Conservation (phyloP, 2,888 invertebrate species). For the Bruchidius siliquastri region DNA sequence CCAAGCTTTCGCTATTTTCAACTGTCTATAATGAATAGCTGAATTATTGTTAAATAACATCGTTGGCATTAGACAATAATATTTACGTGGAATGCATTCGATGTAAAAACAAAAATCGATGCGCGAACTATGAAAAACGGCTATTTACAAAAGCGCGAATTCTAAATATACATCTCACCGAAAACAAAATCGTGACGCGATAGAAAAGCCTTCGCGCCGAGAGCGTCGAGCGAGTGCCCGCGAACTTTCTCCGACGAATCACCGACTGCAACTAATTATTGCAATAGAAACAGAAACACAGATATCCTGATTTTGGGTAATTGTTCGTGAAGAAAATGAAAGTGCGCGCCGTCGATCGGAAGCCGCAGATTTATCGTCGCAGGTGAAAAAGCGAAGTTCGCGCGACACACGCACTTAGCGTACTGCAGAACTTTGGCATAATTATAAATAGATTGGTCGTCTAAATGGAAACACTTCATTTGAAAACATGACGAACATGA, state of each 20-base stretch:
- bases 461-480: background rate
- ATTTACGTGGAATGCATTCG: background rate
- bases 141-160: background rate
- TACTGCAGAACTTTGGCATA: background rate
- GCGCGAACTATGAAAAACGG: background rate
- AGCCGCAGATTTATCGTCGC: background rate
- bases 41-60: too few species aligned
- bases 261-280: slow-evolving; percentile 14
- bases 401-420: background rate
- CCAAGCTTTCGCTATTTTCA: background rate
- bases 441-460: background rate
- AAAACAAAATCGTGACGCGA: background rate
- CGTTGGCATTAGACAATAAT: too few species aligned
- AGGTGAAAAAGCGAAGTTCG: background rate
- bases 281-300: background rate
- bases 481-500: background rate
- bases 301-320: background rate
- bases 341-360: background rate
- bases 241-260: slow-evolving; percentile 15
- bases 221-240: background rate
- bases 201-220: background rate
- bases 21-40: background rate
- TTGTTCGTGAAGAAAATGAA: background rate
- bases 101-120: background rate
- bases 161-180: background rate